A percentile compares a stretch with the other conserved stretches of the same genome.
Conservation (phyloP, 1,140 invertebrate genomes). For the Drosophila ironensis region DNA sequence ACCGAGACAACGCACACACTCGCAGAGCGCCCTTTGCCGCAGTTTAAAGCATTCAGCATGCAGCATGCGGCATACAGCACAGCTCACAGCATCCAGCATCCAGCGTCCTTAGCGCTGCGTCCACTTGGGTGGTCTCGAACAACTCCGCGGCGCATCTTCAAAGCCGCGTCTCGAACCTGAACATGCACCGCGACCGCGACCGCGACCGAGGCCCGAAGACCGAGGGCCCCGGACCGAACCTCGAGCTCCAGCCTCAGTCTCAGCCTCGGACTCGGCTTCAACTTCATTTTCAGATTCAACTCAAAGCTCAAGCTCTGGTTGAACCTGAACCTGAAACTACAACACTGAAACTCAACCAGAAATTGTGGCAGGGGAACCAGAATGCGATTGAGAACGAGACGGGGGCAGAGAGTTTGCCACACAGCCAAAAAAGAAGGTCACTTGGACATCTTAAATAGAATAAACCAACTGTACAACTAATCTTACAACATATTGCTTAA, state of each 20-base stretch:
- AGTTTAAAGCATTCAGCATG: slow-evolving; percentile 40
- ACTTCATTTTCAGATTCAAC: too few species aligned
- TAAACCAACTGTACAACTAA: too few species aligned
- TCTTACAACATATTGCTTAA: too few species aligned
- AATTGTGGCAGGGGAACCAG: slow-evolving; percentile 5
- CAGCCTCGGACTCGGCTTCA: slow-evolving; percentile 8
- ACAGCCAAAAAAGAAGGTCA: slow-evolving; percentile 11
- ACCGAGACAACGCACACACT: slow-evolving; percentile 21
- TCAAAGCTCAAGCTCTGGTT: neutral
- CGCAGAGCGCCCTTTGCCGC: slow-evolving; percentile 48
- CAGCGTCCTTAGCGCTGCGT: slow-evolving; percentile 46
- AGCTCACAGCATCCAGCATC: slow-evolving; percentile 4
- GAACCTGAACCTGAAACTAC: neutral
- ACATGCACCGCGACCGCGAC: slow-evolving; percentile 64
- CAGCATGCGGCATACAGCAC: slow-evolving; percentile 8
- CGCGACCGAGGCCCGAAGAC: too few species aligned
- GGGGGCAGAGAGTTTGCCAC: slow-evolving; percentile 5
- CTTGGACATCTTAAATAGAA: too few species aligned
- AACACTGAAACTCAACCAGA: neutral
- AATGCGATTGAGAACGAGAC: slow-evolving; percentile 17
- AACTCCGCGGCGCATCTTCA: slow-evolving; percentile 80
- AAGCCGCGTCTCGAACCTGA: slow-evolving; percentile 74
- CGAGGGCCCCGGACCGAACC: slow-evolving; percentile 36
- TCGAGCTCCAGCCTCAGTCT: slow-evolving; percentile 23
- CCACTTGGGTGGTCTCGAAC: slow-evolving; percentile 82